Base-by-base conservation (phyloP, 1,140 invertebrate species). In the Lepeophtheirus salmonis region DNA sequence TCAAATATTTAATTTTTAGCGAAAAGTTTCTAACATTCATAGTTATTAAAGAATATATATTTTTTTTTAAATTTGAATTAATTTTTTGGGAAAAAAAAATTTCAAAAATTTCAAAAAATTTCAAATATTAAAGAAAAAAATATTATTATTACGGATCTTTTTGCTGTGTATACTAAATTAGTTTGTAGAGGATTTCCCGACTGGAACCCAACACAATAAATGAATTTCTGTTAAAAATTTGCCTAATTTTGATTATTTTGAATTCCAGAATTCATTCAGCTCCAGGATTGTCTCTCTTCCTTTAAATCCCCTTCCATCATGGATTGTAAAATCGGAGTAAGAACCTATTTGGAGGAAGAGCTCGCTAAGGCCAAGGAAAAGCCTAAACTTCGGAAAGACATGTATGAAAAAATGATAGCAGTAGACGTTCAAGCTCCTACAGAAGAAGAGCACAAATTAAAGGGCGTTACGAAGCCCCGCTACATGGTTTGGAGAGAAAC, bases 401-500 rank as follows among this genome's bases (percentile, higher is more conserved):
- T 97, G 84, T 97, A 94, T 71, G 86, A 96, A 65, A 96, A 97
- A 75, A 97, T 97, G 91, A 83, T 92, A 61, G 86, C 92, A 70
- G 86, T 96, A 56, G 91, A 96, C 69, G 79, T 83, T 18, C 75
- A 76, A 63, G 91, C 90, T 3, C 91, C 91, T 6, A 90, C 83
- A 13, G 81, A 83, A 58, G 89, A 96, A 69, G 91, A 96, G 72
- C 82, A 88, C 64, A 74, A 79, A 58, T 73, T 86, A 61, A 84
- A 87, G 72, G 91, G 86, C 21, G 86, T 97, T 1, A 95, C 89
- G 0, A 96, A 95, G 72, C 88, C 89, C 0, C 76, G 91, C 72
- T 97, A 95, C 69, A 95, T 95, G 90, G 85, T 92, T 17, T 97
- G 92, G 89, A 74, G 94, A 51, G 94, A 97, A 74, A 90, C 89